A percentile compares a stretch with the other conserved stretches of the same genome.
Evolutionary conservation across 2,888 invertebrate genomes (phyloP).

Genomic region (Tenthredo distinguenda): DNA sequence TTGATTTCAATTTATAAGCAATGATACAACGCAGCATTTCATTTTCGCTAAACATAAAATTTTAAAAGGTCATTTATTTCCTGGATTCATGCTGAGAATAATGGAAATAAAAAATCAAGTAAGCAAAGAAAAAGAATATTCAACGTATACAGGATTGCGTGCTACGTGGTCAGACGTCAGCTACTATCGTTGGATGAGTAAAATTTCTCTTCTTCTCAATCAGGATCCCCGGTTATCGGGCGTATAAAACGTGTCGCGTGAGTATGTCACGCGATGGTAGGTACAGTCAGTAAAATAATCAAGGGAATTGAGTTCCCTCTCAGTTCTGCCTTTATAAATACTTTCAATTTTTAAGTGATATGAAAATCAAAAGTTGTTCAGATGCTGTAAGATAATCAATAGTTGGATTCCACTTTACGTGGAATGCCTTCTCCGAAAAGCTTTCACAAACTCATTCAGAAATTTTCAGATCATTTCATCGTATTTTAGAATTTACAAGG

Average conservation of each 20-base stretch:
- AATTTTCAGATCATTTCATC: neutral
- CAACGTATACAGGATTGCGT: slow-evolving; percentile 19
- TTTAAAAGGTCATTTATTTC: neutral
- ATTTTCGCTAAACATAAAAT: neutral
- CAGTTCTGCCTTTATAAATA: neutral
- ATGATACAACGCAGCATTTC: neutral
- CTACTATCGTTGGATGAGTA: slow-evolving; percentile 35
- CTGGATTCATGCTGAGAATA: neutral
- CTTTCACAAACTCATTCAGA: neutral
- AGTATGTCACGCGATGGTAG: slow-evolving; percentile 30
- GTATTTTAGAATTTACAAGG: neutral
- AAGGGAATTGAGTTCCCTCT: slow-evolving; percentile 14
- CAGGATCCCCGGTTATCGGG: slow-evolving; percentile 36
- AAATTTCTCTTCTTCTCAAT: slow-evolving; percentile 48
- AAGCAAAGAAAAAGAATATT: slow-evolving; percentile 2
- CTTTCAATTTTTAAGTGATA: neutral
- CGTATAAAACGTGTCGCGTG: slow-evolving; percentile 31
- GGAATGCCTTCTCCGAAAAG: too few relatives aligned
- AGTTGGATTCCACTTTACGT: neutral
- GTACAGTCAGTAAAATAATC: slow-evolving; percentile 41
- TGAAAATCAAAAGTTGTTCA: neutral
- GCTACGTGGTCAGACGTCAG: slow-evolving; percentile 33
- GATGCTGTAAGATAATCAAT: neutral
- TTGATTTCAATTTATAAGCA: neutral
- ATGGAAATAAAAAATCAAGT: neutral